Evolutionary conservation across 2,797 vertebrate species (phyloP), one percentile per base, ranked within the genome.

Genomic region (Aeoliscus strigatus): DNA sequence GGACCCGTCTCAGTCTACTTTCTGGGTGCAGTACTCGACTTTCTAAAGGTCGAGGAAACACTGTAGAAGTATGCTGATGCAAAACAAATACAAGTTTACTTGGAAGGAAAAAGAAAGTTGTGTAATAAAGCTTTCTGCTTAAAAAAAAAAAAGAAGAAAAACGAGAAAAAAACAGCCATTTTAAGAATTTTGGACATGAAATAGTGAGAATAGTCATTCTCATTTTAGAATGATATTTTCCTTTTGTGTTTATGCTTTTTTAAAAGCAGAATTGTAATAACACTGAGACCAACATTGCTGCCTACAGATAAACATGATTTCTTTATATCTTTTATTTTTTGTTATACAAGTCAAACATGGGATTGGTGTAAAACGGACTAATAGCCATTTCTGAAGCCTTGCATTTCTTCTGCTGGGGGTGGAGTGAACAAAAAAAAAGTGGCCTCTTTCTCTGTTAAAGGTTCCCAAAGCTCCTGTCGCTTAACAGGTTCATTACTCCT

Each of bases 261-360:
- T 74, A 9, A 62, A 81, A 84, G 75, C 73, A 74, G 64, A 81
- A 70, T 82, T 84, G 82, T 87, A 79, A 81, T 84, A 84, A 87
- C 84, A 86, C 79, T 85, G 84, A 86, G 84, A 88, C 80, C 82
- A 87, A 88, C 77, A 60, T 80, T 86, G 83, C 84, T 86, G 84
- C 84, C 85, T 86, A 81, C 78, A 77, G 70, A 77, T n/a, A n/a
- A 79, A 80, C 72, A 58, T 80, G 66, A 72, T 81, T 82, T 69
- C 72, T 79, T 77, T 66, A 65, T 72, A 70, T 72, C 43, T 71
- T 76, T 70, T 70, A 47, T 28, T 61, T 67, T 62, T 30, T 84
- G 78, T 79, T 12, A 3, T 42, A 15, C 72, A 73, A 71, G 59
- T 78, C 58, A 70, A 70, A 59, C 62, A 59, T 73, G 37, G 39